These are phyloP conservation scores for Maniola jurtina DNA, from an alignment of 1,140 invertebrate genomes.

Conservation along the genomic window DNA sequence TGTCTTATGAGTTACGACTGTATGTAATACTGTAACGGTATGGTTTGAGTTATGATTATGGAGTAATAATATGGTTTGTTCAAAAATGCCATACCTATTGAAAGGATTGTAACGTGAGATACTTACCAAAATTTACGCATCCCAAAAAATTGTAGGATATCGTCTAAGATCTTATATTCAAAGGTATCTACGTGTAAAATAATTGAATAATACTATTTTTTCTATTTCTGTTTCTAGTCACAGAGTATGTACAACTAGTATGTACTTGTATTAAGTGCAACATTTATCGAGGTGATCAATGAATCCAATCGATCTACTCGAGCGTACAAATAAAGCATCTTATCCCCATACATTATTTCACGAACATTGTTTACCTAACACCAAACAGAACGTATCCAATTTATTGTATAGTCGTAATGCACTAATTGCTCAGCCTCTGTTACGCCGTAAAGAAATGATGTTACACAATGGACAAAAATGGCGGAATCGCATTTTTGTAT, in stretches of 20 bases:
- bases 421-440: slow-evolving; percentile 24
- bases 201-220: too few relatives aligned
- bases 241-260: too few relatives aligned
- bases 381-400: slow-evolving; percentile 30
- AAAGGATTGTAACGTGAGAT: too few relatives aligned
- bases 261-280: too few relatives aligned
- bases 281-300: neutral
- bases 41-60: neutral
- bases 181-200: too few relatives aligned
- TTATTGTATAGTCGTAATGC: slow-evolving; percentile 22
- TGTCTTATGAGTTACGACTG: slow-evolving; percentile 15
- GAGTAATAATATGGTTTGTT: too few relatives aligned
- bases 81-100: too few relatives aligned
- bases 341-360: neutral
- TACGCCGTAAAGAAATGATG: slow-evolving; percentile 17
- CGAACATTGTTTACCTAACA: slow-evolving; percentile 23
- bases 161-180: too few relatives aligned
- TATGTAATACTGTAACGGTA: neutral
- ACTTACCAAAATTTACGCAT: too few relatives aligned
- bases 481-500: slow-evolving; percentile 51
- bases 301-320: neutral
- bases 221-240: too few relatives aligned
- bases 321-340: neutral
- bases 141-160: too few relatives aligned
- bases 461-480: slow-evolving; percentile 30